Conservation (phyloP, 92 coral and sea anemone species). For the Epizoanthus fatuus region DNA sequence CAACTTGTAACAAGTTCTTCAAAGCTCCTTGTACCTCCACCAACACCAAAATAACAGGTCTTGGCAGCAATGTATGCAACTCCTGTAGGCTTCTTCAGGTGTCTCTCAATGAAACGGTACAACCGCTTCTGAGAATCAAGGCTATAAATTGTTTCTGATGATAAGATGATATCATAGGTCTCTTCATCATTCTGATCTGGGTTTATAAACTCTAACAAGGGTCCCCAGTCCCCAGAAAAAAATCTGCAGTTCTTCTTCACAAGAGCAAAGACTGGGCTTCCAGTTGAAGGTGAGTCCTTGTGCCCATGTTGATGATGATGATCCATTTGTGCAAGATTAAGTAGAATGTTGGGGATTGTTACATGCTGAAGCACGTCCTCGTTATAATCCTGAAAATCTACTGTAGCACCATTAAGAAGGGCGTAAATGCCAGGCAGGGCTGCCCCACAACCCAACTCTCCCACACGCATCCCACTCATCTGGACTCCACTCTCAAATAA, state of each 20-base stretch:
- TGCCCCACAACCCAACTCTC: constrained; percentile 97
- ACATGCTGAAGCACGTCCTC: constrained; percentile 86
- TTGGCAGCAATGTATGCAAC: constrained; percentile 93
- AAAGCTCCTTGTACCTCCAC: constrained; percentile 98
- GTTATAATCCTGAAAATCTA: constrained; percentile 96
- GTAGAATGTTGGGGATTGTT: constrained; percentile 88
- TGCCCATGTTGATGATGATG: neutral
- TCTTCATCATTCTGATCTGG: constrained; percentile 40
- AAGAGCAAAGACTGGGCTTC: neutral
- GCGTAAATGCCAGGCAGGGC: constrained; percentile 93
- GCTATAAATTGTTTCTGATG: constrained; percentile 96
- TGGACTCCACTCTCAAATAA: constrained; percentile 60
- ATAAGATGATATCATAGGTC: constrained; percentile 86
- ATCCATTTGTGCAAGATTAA: constrained; percentile 51
- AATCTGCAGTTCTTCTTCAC: constrained; percentile 69
- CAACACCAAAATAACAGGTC: constrained; percentile 97
- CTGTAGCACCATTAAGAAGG: constrained; percentile 80
- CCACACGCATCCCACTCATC: constrained; percentile 76
- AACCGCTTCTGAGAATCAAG: constrained; percentile 72
- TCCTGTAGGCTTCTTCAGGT: constrained; percentile 77
- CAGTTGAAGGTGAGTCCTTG: neutral
- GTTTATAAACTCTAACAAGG: constrained; percentile 66
- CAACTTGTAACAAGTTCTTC: constrained; percentile 68
- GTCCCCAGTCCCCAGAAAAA: constrained; percentile 93
- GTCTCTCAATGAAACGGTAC: constrained; percentile 72